Base-by-base conservation (phyloP, 2,113 vertebrate species). In the Cyprinodon tularosa region DNA sequence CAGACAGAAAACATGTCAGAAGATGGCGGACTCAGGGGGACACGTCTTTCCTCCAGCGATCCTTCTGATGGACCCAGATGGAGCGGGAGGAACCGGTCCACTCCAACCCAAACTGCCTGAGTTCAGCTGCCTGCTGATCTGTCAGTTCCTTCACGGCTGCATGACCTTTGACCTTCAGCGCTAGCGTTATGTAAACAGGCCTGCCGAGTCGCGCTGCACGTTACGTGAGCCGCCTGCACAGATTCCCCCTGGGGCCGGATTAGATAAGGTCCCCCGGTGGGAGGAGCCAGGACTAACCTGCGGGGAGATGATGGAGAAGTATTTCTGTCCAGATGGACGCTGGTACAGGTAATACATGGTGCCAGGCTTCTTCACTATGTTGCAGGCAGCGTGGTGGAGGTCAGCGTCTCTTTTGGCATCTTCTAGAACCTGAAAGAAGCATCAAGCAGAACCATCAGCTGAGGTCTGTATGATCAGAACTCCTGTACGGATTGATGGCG, bases 291-390 rank as follows among this genome's bases (percentile, higher is more conserved):
- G 3, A 9, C 80, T 10, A 73, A 99, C 98, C 96, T 94, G 89
- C 40, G 97, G 97, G 40, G 98, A 99, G 78, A 99, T 91, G 84
- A 99, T 97, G 37, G 98, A 99, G 91, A 99, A 97, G 89, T 98
- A 99, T 0, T 94, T 91, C 90, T 99, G 98, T 42, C 97, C 97
- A 17, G 94, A 97, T 47, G 96, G 94, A 38, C 96, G 88, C 81
- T 92, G 73, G 77, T 99, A 99, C 71, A 99, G 91, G 89, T 97
- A 98, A 77, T 99, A 99, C 89, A 96, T 80, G 80, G 88, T 98
- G 72, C 98, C 98, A 17, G 98, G 96, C 78, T 96, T 99, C 82
- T 99, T 99, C 76, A 99, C 96, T 0, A 99, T 91, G 85, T 99
- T 99, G 81, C 98, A 99, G 72, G 97, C 96, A 36, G 95, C 95